phyloP scores from a whole-genome alignment of 2,888 invertebrate species.

The Lutraria lutraria region DNA sequence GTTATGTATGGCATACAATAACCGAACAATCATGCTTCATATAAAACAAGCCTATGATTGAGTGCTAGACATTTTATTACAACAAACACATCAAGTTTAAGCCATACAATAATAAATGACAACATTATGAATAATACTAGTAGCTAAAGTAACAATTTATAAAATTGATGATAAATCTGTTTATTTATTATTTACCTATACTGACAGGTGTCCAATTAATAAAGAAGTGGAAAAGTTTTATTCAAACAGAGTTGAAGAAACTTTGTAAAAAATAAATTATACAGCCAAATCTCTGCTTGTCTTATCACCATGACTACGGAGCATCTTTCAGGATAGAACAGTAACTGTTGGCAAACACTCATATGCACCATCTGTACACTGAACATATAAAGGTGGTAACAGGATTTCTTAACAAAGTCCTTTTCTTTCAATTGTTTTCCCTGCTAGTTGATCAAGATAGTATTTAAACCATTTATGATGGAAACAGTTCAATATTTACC shows the following conservation, averaged over 20 bases:
- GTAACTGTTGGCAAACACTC: too few species aligned
- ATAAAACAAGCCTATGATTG: conserved; percentile 35
- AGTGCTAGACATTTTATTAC: conserved; percentile 15
- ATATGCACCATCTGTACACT: too few species aligned
- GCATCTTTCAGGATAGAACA: background rate
- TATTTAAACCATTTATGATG: too few species aligned
- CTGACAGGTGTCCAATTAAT: background rate
- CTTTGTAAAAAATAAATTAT: background rate
- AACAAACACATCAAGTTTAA: background rate
- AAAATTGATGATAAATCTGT: background rate
- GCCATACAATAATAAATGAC: background rate
- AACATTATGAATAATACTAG: background rate
- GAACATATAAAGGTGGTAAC: too few species aligned
- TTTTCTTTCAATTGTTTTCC: too few species aligned
- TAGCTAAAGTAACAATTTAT: background rate
- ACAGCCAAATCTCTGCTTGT: background rate
- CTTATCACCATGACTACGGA: background rate
- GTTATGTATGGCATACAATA: too few species aligned
- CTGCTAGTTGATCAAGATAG: too few species aligned
- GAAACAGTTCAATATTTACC: too few species aligned
- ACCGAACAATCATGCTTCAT: conserved; percentile 21
- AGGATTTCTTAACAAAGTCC: too few species aligned
- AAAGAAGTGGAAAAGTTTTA: background rate
- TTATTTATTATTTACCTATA: background rate
- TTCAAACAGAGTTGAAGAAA: background rate